Base-by-base conservation (phyloP, 2,113 vertebrate species). In the Gymnorhina tibicen region DNA sequence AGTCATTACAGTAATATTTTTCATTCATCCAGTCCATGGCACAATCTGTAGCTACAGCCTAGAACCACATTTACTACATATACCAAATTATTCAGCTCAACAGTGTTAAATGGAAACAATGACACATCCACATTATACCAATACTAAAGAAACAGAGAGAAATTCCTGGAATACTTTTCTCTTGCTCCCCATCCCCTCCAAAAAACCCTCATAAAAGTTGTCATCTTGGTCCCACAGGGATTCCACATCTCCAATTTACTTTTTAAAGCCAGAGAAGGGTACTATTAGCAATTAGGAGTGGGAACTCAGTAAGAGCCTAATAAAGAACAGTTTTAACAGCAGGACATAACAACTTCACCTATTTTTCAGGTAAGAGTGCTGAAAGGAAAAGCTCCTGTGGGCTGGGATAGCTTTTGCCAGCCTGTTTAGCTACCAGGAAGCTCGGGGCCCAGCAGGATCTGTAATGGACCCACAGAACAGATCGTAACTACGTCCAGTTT, bases 101-200 rank as follows among this genome's bases (percentile, higher is more conserved):
- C 32, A 33, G 52, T 18, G 23, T 73, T 49, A 67, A 74, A 63
- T n/a, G 50, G 46, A 84, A 95, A 85, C 66, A 68, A 8, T 58
- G 49, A 80, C 35, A 75, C 33, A 63, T 26, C 16, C 47, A 33
- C 1, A 4, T 52, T 26, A 52, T 3, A 2, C 20, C 77, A 76
- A 26, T 55, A 52, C 4, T 27, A 37, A 82, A 73, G 53, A 18
- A 64, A 46, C 4, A 30, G 14, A 67, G 44, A 82, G 62, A 68
- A 91, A 12, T 50, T 39, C 27, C 18, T 83, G 35, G 12, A 72
- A 75, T 28, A 13, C 9, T 75, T 79, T 49, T 69, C 42, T 16
- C 15, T 88, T 39, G 9, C 16, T 7, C 4, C 5, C 7, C 19
- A 24, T 1, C 2, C 18, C 7, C 35, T 35, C 32, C 1, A 67